These are phyloP conservation scores for Autographa gamma DNA, from an alignment of 2,888 invertebrate species.

Conservation along the genomic window DNA sequence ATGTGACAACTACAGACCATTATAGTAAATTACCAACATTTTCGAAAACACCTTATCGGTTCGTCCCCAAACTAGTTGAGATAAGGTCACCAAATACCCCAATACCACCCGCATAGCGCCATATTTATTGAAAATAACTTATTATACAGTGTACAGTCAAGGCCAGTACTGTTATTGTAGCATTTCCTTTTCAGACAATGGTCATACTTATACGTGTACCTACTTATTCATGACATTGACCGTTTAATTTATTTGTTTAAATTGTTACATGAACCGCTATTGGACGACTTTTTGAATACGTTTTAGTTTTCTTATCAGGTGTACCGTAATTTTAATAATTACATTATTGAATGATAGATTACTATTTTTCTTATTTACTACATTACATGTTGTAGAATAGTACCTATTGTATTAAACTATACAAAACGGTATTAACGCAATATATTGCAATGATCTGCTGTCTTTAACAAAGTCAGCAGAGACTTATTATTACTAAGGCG, in stretches of 20 bases:
- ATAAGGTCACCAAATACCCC: background rate
- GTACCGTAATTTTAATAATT: background rate
- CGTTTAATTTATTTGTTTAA: conserved; percentile 15
- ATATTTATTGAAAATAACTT: background rate
- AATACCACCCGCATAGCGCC: background rate
- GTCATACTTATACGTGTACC: conserved; percentile 9
- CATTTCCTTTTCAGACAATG: conserved; percentile 29
- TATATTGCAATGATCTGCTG: conserved; percentile 68
- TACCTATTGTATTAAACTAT: conserved; percentile 12
- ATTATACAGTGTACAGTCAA: conserved; percentile 25
- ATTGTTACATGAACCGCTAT: background rate
- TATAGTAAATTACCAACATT: background rate
- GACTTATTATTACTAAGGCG: background rate
- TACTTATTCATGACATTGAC: conserved; percentile 20
- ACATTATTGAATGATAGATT: background rate
- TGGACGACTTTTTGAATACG: background rate
- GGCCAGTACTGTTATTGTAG: conserved; percentile 21
- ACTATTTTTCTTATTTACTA: background rate
- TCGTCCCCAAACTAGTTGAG: background rate
- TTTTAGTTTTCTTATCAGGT: background rate
- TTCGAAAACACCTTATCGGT: background rate
- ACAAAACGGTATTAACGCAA: conserved; percentile 36
- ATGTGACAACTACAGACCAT: background rate
- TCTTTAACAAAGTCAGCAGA: conserved; percentile 61
- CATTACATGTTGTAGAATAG: conserved; percentile 10